phyloP scores from a whole-genome alignment of 2,797 vertebrate genomes.

The Syndactyla subalaris region DNA sequence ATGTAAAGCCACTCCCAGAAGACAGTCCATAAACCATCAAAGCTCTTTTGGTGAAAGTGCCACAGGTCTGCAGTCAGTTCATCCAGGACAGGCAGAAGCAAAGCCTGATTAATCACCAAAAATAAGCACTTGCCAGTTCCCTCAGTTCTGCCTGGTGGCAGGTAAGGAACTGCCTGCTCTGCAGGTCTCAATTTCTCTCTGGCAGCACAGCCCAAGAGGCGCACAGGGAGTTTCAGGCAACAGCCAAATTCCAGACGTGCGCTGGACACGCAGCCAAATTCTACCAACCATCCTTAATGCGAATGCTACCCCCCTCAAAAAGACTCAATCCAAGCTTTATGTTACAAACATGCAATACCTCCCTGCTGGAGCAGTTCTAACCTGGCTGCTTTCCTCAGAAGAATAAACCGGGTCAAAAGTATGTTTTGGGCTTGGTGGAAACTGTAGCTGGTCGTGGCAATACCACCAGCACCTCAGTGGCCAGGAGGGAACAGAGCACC shows the following conservation, averaged over 20 bases:
- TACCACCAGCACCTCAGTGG: not conserved
- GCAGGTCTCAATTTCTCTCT: not conserved
- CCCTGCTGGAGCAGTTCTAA: not conserved
- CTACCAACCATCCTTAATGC: not conserved
- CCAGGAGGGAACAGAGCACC: not conserved
- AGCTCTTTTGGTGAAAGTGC: not conserved
- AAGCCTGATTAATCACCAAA: not conserved
- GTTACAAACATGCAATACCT: not conserved
- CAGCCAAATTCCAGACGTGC: not conserved
- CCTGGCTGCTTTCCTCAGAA: not conserved
- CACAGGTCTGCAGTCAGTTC: not conserved
- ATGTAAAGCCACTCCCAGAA: not conserved
- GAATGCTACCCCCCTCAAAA: not conserved
- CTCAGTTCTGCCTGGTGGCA: not conserved
- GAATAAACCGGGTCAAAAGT: not conserved
- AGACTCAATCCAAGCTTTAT: not conserved
- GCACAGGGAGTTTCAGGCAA: not conserved
- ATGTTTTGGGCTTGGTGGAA: fast-evolving
- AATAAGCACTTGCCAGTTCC: not conserved
- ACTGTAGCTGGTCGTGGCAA: not conserved
- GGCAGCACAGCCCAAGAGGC: not conserved
- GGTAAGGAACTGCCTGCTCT: not conserved
- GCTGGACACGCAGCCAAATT: not conserved
- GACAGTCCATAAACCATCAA: not conserved
- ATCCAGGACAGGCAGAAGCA: not conserved